Base-by-base conservation (phyloP, 1,140 invertebrate genomes). In the Aradophagus sp. region DNA sequence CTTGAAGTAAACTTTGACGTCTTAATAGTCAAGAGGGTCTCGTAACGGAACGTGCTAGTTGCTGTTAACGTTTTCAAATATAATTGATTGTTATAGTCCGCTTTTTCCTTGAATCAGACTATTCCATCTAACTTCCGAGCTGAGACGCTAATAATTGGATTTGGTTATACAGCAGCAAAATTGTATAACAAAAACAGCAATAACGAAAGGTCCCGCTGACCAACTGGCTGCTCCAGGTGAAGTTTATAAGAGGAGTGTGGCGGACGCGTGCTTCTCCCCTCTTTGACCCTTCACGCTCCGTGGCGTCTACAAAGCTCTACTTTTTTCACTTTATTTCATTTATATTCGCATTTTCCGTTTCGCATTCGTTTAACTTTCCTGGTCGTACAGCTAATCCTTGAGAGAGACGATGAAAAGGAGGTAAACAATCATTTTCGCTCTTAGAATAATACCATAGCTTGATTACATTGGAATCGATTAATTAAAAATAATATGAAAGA, bases 261-360 rank as follows among this genome's bases (percentile, higher is more conserved):
- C 82, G 62, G 81, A 84, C 82, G 82, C 82, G 82, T 83, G 82
- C 81, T 84, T 83, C 81, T 83, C 81, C 82, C 82, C 80, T 79
- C 82, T 79, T 79, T 76, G 73, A 75, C 74, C 74, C 62, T 71
- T 63, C 70, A 73, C 66, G 72, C 65, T 67, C 61, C 62, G 66
- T 62, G 74, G 59, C 47, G 59, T 73, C 55, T 73, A 72, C 67
- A 50, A 72, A 67, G 62, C 50, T 72, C 62, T 36, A 72, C 38
- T 72, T 66, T 71, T 58, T 66, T 55, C 56, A 27, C 42, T 61
- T 62, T 61, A 55, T 71, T 71, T 65, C 55, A 48, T 44, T 31
- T 50, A 32, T 8, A 35, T 65, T 36, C 20, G 36, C 56, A 52
- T 48, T 65, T 39, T 53, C 27, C 45, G 34, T 39, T 38, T 58